A percentile compares a stretch with the other conserved stretches of the same genome.
These are phyloP conservation scores for Dicentrarchus labrax DNA, from an alignment of 2,113 vertebrate species.

Conservation along the genomic window DNA sequence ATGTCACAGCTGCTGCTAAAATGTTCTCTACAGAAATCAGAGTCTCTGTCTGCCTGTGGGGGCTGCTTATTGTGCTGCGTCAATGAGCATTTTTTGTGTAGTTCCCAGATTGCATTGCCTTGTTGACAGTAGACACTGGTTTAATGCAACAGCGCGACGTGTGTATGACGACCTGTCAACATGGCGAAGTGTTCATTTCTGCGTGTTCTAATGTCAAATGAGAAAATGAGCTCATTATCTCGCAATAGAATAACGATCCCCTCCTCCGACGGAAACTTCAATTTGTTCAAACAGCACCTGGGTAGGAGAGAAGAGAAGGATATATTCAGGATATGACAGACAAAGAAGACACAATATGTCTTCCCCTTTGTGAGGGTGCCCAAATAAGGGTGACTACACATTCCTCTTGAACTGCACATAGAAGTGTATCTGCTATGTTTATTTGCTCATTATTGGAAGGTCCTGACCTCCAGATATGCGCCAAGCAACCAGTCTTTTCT, in stretches of 20 bases:
- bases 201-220: conserved; percentile 60
- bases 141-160: conserved; percentile 24
- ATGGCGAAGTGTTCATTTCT: conserved; percentile 54
- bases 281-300: conserved; percentile 69
- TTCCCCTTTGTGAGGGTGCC: conserved; percentile 41
- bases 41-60: conserved; percentile 51
- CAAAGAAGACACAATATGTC: conserved; percentile 50
- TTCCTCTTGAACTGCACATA: not conserved
- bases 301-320: conserved; percentile 24
- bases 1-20: conserved; percentile 72
- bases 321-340: conserved; percentile 46
- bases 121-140: conserved; percentile 60
- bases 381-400: conserved; percentile 16
- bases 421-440: conserved; percentile 49
- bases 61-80: conserved; percentile 63
- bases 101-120: conserved; percentile 60
- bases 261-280: conserved; percentile 59
- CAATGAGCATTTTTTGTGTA: conserved; percentile 52
- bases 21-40: conserved; percentile 62
- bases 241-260: conserved; percentile 50
- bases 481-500: conserved; percentile 47
- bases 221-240: conserved; percentile 76
- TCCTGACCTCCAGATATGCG: conserved; percentile 60
- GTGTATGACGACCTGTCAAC: conserved; percentile 69
- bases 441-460: conserved; percentile 67